Percentiles rank a stretch among this genome's conserved stretches.
Evolutionary conservation across 2,113 vertebrate species (phyloP).

Genomic region (Bubo bubo): DNA sequence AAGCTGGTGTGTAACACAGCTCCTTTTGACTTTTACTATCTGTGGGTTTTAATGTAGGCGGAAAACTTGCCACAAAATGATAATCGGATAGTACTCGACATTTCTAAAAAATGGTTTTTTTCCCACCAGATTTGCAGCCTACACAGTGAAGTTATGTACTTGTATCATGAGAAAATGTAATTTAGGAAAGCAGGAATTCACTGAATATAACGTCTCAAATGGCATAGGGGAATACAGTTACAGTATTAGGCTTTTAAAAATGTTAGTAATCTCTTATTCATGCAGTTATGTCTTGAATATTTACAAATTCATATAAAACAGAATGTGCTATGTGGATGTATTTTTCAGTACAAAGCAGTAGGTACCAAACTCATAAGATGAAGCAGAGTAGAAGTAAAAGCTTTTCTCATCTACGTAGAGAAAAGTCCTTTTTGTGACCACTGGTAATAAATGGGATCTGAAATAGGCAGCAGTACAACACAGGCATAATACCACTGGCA

Average conservation of each 20-base stretch:
- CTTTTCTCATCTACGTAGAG: not conserved
- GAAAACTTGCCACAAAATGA: slow-evolving; percentile 66
- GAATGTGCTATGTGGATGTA: not conserved
- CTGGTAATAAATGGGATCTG: not conserved
- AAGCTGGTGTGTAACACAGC: slow-evolving; percentile 45
- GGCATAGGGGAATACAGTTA: not conserved
- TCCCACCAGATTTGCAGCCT: slow-evolving; percentile 66
- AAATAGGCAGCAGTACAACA: not conserved
- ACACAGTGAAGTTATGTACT: slow-evolving; percentile 65
- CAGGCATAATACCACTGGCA: not conserved
- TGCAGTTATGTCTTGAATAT: not conserved
- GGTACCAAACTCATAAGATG: not conserved
- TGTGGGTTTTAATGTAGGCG: slow-evolving; percentile 71
- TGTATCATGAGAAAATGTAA: slow-evolving; percentile 50
- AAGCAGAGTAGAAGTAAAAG: not conserved
- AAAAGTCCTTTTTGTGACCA: not conserved
- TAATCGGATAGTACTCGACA: slow-evolving; percentile 69
- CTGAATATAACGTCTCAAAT: slow-evolving; percentile 19
- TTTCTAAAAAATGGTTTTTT: slow-evolving; percentile 65
- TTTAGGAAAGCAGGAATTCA: slow-evolving; percentile 58
- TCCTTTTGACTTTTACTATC: slow-evolving; percentile 64
- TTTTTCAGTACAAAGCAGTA: not conserved
- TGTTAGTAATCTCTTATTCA: not conserved
- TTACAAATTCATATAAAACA: not conserved
- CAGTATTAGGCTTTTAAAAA: not conserved